Conservation (phyloP, 2,888 invertebrate species). For the Yponomeuta plumbellus region DNA sequence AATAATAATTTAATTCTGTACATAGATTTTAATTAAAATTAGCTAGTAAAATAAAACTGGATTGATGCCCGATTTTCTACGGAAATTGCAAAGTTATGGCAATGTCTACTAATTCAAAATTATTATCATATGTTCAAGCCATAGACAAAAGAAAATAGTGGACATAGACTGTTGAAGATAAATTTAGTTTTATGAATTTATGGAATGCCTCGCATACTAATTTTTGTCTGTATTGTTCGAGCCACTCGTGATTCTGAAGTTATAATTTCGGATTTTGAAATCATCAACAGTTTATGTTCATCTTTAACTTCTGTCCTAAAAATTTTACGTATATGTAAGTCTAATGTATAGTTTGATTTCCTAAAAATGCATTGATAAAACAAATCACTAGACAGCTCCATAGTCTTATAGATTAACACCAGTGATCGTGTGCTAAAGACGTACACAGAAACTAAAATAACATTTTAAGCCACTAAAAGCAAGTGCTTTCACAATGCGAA, state of each 20-base stretch:
- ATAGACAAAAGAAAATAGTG: not conserved
- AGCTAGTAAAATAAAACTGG: slow-evolving; percentile 49
- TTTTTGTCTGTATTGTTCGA: too few relatives aligned
- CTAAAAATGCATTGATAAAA: slow-evolving; percentile 17
- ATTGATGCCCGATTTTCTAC: slow-evolving; percentile 40
- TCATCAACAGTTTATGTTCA: not conserved
- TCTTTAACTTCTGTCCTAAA: slow-evolving; percentile 20
- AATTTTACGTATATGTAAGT: slow-evolving; percentile 29
- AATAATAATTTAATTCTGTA: slow-evolving; percentile 70
- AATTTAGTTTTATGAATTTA: too few relatives aligned
- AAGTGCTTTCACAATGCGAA: slow-evolving; percentile 55
- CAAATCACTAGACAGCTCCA: slow-evolving; percentile 5
- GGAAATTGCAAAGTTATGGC: slow-evolving; percentile 59
- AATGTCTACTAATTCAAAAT: slow-evolving; percentile 38
- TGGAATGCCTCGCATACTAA: too few relatives aligned
- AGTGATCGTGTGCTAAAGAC: slow-evolving; percentile 22
- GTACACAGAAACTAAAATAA: slow-evolving; percentile 38
- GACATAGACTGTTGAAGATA: not conserved
- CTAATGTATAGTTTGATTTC: slow-evolving; percentile 15
- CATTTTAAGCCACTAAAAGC: slow-evolving; percentile 61
- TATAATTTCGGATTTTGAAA: not conserved
- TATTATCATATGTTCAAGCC: not conserved
- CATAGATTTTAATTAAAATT: slow-evolving; percentile 39
- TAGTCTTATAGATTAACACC: not conserved
- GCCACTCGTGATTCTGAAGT: too few relatives aligned